Percentiles rank a stretch among this genome's conserved stretches.
These are phyloP conservation scores for Dipodomys ordii DNA, from an alignment of 2,113 vertebrate species.

Conservation along the genomic window DNA sequence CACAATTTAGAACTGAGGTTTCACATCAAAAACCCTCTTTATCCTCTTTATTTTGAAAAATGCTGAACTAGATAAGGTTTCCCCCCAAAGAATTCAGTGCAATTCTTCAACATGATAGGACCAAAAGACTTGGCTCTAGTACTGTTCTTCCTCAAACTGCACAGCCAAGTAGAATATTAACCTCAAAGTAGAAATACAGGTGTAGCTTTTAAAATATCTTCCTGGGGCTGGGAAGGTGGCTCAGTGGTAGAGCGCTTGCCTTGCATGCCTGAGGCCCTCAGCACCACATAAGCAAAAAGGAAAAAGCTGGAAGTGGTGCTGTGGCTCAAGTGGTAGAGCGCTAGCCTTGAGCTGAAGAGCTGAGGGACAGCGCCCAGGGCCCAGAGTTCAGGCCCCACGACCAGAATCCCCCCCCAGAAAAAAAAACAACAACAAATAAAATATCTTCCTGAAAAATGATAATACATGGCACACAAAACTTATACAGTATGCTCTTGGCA, in stretches of 20 bases:
- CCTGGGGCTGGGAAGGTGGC: no score
- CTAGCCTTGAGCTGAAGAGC: no score
- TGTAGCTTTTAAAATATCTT: constrained; percentile 27
- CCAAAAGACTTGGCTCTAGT: constrained; percentile 4
- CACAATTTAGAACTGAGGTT: not conserved
- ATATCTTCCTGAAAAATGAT: not conserved
- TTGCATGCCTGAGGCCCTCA: no score
- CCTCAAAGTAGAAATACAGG: constrained; percentile 27
- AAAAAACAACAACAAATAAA: no score
- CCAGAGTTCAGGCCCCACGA: no score
- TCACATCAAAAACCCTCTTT: not conserved
- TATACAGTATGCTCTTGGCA: not conserved
- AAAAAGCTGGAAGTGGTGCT: no score
- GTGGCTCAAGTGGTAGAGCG: no score
- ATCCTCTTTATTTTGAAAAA: not conserved
- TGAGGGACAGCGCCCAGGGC: no score
- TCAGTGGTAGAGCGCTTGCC: no score
- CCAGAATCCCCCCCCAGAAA: no score
- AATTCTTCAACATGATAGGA: not conserved
- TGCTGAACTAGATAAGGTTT: not conserved
- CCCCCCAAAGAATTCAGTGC: not conserved
- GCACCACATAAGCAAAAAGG: no score
- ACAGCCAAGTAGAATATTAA: constrained; percentile 35
- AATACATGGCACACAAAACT: not conserved
- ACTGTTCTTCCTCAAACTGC: constrained; percentile 15